Percentiles rank a stretch among this genome's conserved stretches.
These are phyloP conservation scores for Pogonognathellus flavescens DNA, from an alignment of 1,140 invertebrate genomes.

Conservation along the genomic window DNA sequence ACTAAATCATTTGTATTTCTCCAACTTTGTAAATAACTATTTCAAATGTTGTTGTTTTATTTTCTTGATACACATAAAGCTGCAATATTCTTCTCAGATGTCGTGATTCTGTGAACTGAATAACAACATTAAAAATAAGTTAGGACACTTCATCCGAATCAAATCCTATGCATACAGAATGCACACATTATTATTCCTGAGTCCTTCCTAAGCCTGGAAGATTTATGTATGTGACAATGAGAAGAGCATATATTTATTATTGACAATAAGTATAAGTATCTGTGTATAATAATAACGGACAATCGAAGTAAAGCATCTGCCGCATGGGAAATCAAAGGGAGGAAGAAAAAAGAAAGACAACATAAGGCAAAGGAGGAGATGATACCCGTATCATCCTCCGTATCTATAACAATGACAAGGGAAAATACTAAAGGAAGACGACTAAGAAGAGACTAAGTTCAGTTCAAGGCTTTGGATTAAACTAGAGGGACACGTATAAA, in stretches of 20 bases:
- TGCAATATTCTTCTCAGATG: background rate
- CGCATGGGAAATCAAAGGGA: background rate
- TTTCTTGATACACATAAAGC: background rate
- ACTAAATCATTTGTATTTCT: too few species aligned
- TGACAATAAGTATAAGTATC: background rate
- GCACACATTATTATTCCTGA: background rate
- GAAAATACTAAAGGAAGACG: conserved; percentile 13
- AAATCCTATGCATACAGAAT: background rate
- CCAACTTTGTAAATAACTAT: background rate
- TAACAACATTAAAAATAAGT: conserved; percentile 1
- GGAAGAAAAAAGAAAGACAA: conserved; percentile 25
- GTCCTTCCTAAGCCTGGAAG: background rate
- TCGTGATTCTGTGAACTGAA: conserved; percentile 1
- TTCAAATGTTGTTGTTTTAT: background rate
- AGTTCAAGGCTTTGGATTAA: conserved; percentile 44
- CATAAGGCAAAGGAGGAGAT: conserved; percentile 34
- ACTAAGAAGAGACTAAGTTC: conserved; percentile 10
- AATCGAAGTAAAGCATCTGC: conserved; percentile 39
- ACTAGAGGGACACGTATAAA: conserved; percentile 22
- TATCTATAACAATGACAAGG: conserved; percentile 44
- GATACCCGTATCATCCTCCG: conserved; percentile 36
- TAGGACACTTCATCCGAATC: background rate
- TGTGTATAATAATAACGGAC: conserved; percentile 8
- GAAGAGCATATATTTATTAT: background rate
- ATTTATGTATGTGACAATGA: background rate